Base-by-base conservation (phyloP, 2,888 invertebrate genomes). In the Physocephala rufipes region DNA sequence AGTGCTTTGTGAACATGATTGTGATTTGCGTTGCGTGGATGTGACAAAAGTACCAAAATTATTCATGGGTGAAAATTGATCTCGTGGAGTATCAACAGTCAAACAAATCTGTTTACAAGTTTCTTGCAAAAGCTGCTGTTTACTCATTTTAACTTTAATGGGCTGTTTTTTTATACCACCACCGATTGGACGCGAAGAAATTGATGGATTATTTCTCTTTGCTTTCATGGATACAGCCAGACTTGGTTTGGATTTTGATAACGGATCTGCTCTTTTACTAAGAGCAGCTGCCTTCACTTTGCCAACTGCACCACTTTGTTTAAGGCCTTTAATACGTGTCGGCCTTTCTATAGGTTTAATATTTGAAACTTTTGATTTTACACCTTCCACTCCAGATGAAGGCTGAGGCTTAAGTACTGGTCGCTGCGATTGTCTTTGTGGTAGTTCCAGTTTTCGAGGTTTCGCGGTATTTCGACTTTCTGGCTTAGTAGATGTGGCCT, bases 1-100 rank as follows among this genome's bases (percentile, higher is more conserved):
- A 1, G 67, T 45, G 16, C 49, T 67, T 4, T 36, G 67, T 2
- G 67, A 67, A 45, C 36, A 30, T 16, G 73, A 67, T 0, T 69
- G 64, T 1, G 76, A 69, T 71, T 77, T 79, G 9, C 77, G 67
- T 21, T 75, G 76, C 0, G 80, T 80, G 9, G 80, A 80, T 13
- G 80, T 80, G 1, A 79, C 75, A 62, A 78, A 75, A 1, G 75
- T 71, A 1, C 75, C 69, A 36, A 74, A 76, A 0, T 75, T 69
- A 73, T 75, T 73, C 3, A 53, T 62, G 45, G 75, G 74, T 19
- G 73, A 58, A 64, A 77, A 74, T 5, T 47, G 49, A 58, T 78
- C 74, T 12, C 36, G 67, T 0, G 74, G 69, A 16, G 78, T 78
- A 43, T 73, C 71, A 2, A 71, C 63, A 12, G 70, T 55, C 21